These are phyloP conservation scores for Notothenia rossii DNA, from an alignment of 2,113 vertebrate genomes.

Conservation along the genomic window DNA sequence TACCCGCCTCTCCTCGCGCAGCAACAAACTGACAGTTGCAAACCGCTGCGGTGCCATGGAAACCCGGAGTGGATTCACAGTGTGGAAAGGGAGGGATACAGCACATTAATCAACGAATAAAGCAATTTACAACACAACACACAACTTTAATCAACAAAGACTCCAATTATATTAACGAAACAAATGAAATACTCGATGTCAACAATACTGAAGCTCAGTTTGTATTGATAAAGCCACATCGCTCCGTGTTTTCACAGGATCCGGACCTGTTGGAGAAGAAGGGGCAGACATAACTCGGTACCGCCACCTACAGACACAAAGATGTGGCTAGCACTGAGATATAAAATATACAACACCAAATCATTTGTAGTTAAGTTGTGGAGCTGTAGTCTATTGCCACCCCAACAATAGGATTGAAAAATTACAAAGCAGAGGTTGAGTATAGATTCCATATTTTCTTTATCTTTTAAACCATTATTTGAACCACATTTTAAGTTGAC, in stretches of 20 bases:
- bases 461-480: background rate
- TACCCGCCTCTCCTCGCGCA: slow-evolving; percentile 71
- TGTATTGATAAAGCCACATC: fast-evolving
- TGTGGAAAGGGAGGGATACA: background rate
- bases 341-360: background rate
- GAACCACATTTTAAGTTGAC: background rate
- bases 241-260: slow-evolving; percentile 26
- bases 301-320: slow-evolving; percentile 56
- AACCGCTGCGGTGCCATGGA: slow-evolving; percentile 5
- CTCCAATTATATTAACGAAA: fast-evolving
- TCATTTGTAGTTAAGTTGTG: background rate
- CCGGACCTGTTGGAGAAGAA: background rate
- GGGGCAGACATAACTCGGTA: background rate
- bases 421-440: background rate
- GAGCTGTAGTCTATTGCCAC: background rate
- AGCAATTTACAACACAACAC: background rate
- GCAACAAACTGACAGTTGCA: slow-evolving; percentile 48
- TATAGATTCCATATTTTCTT: background rate
- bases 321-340: background rate
- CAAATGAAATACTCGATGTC: no score
- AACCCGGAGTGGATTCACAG: slow-evolving; percentile 37
- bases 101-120: background rate
- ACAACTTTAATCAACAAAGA: background rate
- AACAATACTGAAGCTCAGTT: background rate
- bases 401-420: background rate